phyloP scores from a whole-genome alignment of 2,113 vertebrate species.

The Chionis minor region DNA sequence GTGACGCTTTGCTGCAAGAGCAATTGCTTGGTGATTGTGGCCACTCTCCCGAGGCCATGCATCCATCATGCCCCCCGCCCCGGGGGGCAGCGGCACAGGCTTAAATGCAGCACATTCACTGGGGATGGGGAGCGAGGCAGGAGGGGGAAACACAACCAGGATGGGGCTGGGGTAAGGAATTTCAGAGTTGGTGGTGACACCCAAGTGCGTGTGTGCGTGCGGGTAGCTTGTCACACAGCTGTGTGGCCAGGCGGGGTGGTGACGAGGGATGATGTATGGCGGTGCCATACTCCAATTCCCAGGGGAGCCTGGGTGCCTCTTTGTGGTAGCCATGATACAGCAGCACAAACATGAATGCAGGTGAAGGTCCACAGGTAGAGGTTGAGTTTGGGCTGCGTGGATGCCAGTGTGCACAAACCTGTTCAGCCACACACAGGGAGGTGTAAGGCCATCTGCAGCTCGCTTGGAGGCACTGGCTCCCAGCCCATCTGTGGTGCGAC shows the following conservation, averaged over 20 bases:
- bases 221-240: background rate
- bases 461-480: accelerated
- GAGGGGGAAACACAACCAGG: background rate
- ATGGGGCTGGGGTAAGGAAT: background rate
- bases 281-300: accelerated
- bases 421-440: accelerated
- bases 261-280: background rate
- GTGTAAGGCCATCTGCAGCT: background rate
- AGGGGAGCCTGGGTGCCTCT: background rate
- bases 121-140: no score
- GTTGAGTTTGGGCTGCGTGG: background rate
- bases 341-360: background rate
- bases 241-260: background rate
- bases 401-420: background rate
- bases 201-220: accelerated
- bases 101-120: background rate
- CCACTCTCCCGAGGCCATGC: no score
- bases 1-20: background rate
- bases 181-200: background rate
- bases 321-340: background rate
- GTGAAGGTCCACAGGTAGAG: background rate
- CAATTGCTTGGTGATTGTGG: accelerated
- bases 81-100: accelerated
- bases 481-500: background rate
- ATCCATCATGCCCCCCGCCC: background rate